Evolutionary conservation across 2,113 vertebrate genomes (phyloP), one percentile per base, ranked within the genome.

Genomic region (Trematocara stigmaticum): DNA sequence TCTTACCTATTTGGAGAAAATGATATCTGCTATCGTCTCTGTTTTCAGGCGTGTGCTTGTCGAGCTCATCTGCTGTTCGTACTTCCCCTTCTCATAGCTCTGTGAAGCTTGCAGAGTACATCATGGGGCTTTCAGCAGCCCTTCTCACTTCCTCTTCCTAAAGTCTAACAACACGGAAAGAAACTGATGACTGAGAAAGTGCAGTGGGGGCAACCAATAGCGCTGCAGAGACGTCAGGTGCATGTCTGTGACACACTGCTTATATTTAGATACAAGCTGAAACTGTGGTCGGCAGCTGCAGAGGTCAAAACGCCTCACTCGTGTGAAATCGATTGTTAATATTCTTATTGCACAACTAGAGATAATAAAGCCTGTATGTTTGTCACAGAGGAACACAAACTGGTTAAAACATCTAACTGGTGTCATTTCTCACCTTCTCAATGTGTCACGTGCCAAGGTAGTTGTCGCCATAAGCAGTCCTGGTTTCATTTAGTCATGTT

Each of bases 91-190:
- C 52, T 84, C 34, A 10, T 7, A 2, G 2, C 11, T 38, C 78
- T 66, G 3, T 49, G 40, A 26, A n/a, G 9, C 8, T 23, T 7
- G 55, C 10, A 42, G n/a, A 40, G 47, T 11, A 29, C 56, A 55
- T 82, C 6, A 13, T 11, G 86, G 81, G 89, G 85, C 64, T 79
- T 88, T 93, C 49, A 45, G 74, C 82, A 45, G 3, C 51, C 2
- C 12, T 3, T 87, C 71, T 89, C 85, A 90, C 92, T 95, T 96
- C 94, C 94, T 93, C 87, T 89, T 94, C 89, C 79, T 74, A 4
- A 42, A 11, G 8, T 31, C 64, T 3, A 82, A 64, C 53, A 40
- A 15, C 31, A 83, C 45, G 88, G 87, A 93, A 94, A 86, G 1
- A 85, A 66, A 20, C 3, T 55, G 3, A 76, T 84, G 86, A 87